Conservation (phyloP, 2,113 vertebrate species). For the Urocynchramus pylzowi region DNA sequence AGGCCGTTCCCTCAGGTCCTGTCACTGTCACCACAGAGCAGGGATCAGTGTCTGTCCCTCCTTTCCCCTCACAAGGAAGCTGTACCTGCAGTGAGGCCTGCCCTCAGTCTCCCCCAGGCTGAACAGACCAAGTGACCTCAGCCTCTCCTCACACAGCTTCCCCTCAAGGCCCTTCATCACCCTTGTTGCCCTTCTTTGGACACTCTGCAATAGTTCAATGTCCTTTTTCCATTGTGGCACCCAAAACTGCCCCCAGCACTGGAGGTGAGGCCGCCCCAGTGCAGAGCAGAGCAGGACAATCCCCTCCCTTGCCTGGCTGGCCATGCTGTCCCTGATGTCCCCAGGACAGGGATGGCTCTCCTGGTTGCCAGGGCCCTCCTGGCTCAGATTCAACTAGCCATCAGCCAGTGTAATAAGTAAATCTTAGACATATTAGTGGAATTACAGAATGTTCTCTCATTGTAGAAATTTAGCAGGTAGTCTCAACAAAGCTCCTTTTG, state of each 20-base stretch:
- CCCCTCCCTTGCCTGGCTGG: background rate
- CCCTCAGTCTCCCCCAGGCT: background rate
- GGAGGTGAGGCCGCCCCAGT: accelerated
- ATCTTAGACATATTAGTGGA: background rate
- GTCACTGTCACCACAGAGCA: background rate
- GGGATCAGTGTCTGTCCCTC: background rate
- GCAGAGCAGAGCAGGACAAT: background rate
- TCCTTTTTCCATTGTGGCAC: accelerated
- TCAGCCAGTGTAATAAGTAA: background rate
- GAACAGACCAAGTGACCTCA: background rate
- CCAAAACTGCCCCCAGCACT: background rate
- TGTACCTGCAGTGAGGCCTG: background rate
- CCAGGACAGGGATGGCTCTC: background rate
- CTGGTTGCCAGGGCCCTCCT: background rate
- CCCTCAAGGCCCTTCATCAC: background rate
- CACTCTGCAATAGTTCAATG: accelerated
- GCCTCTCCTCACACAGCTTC: accelerated
- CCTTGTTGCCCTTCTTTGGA: accelerated
- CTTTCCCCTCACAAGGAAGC: accelerated
- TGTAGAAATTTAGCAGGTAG: background rate
- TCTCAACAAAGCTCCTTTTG: background rate
- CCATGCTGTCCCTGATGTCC: accelerated
- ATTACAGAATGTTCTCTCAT: background rate
- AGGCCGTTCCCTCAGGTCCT: background rate
- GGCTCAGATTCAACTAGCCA: background rate